Conservation (phyloP, 2,888 invertebrate genomes). For the Pseudanteris insignis region DNA sequence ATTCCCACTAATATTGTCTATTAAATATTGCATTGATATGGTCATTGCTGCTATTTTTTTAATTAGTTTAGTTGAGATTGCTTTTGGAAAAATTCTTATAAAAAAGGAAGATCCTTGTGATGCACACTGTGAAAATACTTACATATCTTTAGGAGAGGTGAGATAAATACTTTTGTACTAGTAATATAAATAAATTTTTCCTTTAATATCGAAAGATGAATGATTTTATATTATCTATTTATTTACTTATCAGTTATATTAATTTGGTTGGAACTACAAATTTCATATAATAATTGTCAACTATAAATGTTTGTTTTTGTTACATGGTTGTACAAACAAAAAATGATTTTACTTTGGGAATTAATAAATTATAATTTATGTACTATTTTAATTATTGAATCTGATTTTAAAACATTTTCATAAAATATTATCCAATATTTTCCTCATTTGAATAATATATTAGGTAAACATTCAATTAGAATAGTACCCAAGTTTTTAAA, state of each 20-base stretch:
- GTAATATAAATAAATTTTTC: not conserved
- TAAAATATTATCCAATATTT: too few relatives aligned
- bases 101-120: conserved; percentile 56
- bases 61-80: conserved; percentile 5
- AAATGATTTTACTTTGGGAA: too few relatives aligned
- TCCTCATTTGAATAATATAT: too few relatives aligned
- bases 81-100: conserved; percentile 49
- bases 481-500: too few relatives aligned
- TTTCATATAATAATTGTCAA: not conserved
- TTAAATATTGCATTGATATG: conserved; percentile 8
- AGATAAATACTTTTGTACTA: not conserved
- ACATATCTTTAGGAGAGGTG: conserved; percentile 48
- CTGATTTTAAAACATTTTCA: too few relatives aligned
- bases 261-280: not conserved
- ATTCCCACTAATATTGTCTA: too few relatives aligned
- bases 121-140: conserved; percentile 55
- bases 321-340: too few relatives aligned
- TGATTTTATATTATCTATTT: not conserved
- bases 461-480: too few relatives aligned
- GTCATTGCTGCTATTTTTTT: conserved; percentile 2
- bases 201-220: too few relatives aligned
- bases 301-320: not conserved
- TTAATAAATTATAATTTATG: too few relatives aligned
- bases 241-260: not conserved
- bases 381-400: too few relatives aligned